Evolutionary conservation across 1,140 invertebrate species (phyloP).

Genomic region (Penaeus chinensis): DNA sequence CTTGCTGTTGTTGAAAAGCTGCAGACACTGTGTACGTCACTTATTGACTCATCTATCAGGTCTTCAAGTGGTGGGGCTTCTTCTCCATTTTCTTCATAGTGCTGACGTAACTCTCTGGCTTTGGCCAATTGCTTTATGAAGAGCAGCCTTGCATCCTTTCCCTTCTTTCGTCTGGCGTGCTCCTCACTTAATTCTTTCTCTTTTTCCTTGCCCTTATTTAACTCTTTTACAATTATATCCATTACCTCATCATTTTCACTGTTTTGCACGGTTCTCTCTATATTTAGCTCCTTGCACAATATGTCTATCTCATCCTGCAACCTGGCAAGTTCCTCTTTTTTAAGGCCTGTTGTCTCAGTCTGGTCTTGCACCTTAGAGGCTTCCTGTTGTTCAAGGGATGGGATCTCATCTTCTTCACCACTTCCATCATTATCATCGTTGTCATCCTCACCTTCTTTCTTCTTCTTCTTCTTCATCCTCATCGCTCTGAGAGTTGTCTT

Average conservation of each 20-base stretch:
- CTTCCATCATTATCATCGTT: conserved; percentile 61
- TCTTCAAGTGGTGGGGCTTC: conserved; percentile 41
- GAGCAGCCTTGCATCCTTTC: conserved; percentile 38
- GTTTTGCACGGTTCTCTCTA: conserved; percentile 45
- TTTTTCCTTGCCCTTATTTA: conserved; percentile 60
- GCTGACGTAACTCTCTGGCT: conserved; percentile 54
- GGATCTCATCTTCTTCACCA: too few relatives aligned
- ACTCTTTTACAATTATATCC: conserved; percentile 60
- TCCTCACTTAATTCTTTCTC: conserved; percentile 4
- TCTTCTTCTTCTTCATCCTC: conserved; percentile 65
- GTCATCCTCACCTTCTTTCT: conserved; percentile 60
- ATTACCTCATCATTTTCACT: conserved; percentile 28
- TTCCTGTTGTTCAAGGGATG: conserved; percentile 60
- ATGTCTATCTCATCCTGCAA: conserved; percentile 65
- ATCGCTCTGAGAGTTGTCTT: conserved; percentile 66
- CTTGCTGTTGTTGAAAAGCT: conserved; percentile 76
- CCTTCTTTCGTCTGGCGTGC: conserved; percentile 30
- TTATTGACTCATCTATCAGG: conserved; percentile 44
- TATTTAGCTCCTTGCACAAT: conserved; percentile 62
- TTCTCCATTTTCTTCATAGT: conserved; percentile 53
- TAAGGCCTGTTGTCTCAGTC: background rate
- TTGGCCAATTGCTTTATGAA: conserved; percentile 62
- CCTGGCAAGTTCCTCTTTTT: conserved; percentile 60
- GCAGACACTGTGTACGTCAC: conserved; percentile 67
- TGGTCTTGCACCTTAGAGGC: conserved; percentile 38